Evolutionary conservation across 2,888 invertebrate genomes (phyloP), one percentile per base, ranked within the genome.

Genomic region (Sipunculus nudus): DNA sequence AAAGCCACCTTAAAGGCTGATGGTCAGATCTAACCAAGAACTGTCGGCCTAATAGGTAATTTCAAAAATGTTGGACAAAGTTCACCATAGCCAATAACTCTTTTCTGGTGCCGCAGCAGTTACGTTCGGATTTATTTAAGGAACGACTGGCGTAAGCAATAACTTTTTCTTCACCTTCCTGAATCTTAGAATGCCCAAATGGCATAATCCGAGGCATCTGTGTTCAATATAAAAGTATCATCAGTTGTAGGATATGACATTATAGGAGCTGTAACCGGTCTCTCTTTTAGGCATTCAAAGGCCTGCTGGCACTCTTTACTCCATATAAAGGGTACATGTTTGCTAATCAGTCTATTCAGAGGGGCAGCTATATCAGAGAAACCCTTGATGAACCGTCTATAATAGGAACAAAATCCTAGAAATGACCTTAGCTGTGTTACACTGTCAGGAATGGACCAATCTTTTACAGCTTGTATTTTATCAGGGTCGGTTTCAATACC

Each of bases 171-270:
- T 41, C 26, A 16, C 59, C 54, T 26, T 28, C 49, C 25, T 55
- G 54, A 4, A 47, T 23, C 26, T 63, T 59, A 6, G 55, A 62
- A 6, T 2, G 55, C 48, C 2, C 63, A 59, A 3, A 63, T 55
- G 3, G 47, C 45, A 10, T 35, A 26, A 46, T 46, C 28, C 23
- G 46, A 46, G 5, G 25, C 23, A 23, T 46, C 46, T 4, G 46
- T 46, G 28, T 46, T 16, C 5, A 46, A 23, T 13, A 46, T 46
- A 26, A 25, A 46, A 25, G 28, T 21, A n/a, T 21, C 46, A 46
- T 23, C 16, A 21, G 19, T 23, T 13, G 19, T 25, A 23, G 13
- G 19, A 2, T 53, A 41, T 25, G 26, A 40, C 19, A 67, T 29
- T n/a, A 66, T 31, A 0, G 67, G 68, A 6, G 53, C 25, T 4